Base-by-base conservation (phyloP, 2,113 vertebrate species). In the Nesospiza acunhae region DNA sequence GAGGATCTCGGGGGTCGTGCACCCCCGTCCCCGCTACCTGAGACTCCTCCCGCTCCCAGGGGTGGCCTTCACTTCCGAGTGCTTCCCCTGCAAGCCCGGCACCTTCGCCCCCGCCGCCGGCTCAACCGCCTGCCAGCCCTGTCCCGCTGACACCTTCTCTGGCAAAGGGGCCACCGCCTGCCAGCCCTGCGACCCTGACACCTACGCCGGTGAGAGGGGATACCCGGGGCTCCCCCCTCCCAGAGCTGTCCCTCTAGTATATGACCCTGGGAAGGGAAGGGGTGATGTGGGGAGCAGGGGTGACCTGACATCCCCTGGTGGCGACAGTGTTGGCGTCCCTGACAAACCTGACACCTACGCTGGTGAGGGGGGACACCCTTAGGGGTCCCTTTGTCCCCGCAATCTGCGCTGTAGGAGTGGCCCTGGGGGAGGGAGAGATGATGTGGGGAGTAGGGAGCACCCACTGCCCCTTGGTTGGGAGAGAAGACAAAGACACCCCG, bases 31-130 rank as follows among this genome's bases (percentile, higher is more conserved):
- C 9, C 8, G 3, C 23, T 7, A 18, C 70, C 35, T 69, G 44
- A 85, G 37, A 9, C 20, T 4, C 72, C 19, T 82, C 79, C 27
- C 19, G 14, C 26, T 88, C 73, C 41, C 81, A 99, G 99, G 99
- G 53, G 99, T 99, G 73, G 98, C 99, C 31, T 99, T 98, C 85
- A 99, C 99, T 35, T 99, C 99, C 3, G 99, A 99, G 97, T 99
- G 99, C 96, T 99, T 99, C 92, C 99, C 98, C 67, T 99, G 99
- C 97, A 99, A 99, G 88, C 98, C 99, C 0, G 99, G 99, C 63
- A 99, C 99, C 7, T 98, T 98, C 14, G 98, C 98, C 1, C 75
- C 97, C 18, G 94, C 98, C n/a, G 84, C 96, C 37, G 99, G 99
- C 56, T 98, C 99, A 30, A 97, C 99, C 11, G 92, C 50, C 93